A percentile compares a stretch with the other conserved stretches of the same genome.
Evolutionary conservation across 2,113 vertebrate genomes (phyloP).

Genomic region (Oryzias curvinotus): DNA sequence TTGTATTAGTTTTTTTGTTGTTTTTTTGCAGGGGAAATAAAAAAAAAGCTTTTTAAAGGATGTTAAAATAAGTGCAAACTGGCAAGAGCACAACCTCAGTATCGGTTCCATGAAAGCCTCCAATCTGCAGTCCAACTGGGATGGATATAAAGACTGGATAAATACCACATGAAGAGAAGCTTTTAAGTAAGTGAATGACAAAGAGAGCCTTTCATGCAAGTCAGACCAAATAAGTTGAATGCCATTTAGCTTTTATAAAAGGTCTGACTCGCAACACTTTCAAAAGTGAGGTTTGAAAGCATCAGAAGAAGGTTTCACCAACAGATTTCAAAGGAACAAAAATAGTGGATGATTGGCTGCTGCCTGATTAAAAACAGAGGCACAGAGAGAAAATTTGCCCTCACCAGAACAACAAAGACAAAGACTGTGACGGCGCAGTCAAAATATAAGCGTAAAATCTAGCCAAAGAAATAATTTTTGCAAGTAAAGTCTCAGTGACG

Average conservation of each 20-base stretch:
- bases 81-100: constrained; percentile 31
- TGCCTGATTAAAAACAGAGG: background rate
- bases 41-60: constrained; percentile 4
- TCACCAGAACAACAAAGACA: constrained; percentile 15
- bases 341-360: constrained; percentile 6
- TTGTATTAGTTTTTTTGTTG: too few species aligned
- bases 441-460: constrained; percentile 22
- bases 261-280: constrained; percentile 34
- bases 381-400: background rate
- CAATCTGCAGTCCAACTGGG: constrained; percentile 21
- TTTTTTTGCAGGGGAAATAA: background rate
- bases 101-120: constrained; percentile 31
- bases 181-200: constrained; percentile 55
- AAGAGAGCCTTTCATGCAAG: constrained; percentile 46
- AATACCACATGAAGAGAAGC: constrained; percentile 51
- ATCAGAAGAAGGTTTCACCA: background rate
- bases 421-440: constrained; percentile 31
- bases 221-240: constrained; percentile 41
- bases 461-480: constrained; percentile 21
- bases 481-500: constrained; percentile 28
- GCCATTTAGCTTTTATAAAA: constrained; percentile 37
- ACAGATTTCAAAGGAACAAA: constrained; percentile 16
- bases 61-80: constrained; percentile 17
- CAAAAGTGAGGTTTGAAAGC: constrained; percentile 24
- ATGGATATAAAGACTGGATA: constrained; percentile 28